Evolutionary conservation across 1,140 invertebrate genomes (phyloP).

Genomic region (Amphibalanus amphitrite): DNA sequence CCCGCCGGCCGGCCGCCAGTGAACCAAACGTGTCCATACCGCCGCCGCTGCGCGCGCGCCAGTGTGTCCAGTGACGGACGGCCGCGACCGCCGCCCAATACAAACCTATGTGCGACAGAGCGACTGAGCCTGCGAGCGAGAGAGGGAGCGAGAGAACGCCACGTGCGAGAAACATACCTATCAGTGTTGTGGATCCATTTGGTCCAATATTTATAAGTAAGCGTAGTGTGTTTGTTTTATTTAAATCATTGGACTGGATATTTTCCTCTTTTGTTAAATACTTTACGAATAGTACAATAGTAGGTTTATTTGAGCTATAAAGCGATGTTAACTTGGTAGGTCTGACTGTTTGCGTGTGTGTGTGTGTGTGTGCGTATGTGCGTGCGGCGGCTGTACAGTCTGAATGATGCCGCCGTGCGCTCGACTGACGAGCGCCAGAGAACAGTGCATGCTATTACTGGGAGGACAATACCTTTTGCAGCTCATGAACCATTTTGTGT

Average conservation of each 20-base stretch:
- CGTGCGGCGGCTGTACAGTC: not conserved
- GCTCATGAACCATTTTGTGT: not conserved
- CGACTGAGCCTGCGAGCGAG: not conserved
- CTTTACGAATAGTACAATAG: not conserved
- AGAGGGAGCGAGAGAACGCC: not conserved
- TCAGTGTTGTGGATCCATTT: conserved; percentile 1
- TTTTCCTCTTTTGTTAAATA: not conserved
- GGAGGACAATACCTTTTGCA: not conserved
- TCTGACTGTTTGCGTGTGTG: no score
- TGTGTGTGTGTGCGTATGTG: no score
- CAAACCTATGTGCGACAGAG: not conserved
- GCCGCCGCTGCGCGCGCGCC: no score
- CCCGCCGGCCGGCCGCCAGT: not conserved
- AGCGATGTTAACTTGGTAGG: not conserved
- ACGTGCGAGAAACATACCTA: not conserved
- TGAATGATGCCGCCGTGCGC: no score
- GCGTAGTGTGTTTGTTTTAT: conserved; percentile 1
- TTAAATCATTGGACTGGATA: not conserved
- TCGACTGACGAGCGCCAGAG: no score
- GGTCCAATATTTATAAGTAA: conserved; percentile 2
- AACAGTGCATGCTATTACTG: not conserved
- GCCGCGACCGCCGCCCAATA: no score
- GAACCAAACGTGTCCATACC: not conserved
- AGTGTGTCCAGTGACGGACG: no score
- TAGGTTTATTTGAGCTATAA: not conserved